Evolutionary conservation across 2,797 vertebrate genomes (phyloP).

Genomic region (Morus bassanus): DNA sequence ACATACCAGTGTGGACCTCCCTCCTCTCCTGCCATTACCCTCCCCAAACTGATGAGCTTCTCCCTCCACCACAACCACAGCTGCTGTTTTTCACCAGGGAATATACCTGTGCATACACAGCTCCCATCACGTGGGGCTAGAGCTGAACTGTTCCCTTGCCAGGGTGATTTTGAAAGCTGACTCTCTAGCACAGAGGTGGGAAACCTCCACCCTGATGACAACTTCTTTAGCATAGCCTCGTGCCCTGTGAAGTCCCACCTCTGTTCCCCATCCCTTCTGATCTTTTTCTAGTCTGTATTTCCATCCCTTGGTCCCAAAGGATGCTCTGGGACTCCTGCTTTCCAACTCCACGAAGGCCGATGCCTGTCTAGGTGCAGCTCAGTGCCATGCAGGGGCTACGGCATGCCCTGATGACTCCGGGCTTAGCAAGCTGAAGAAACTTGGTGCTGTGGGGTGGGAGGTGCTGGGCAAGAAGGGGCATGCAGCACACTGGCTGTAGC

Average conservation of each 20-base stretch:
- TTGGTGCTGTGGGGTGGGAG: neutral
- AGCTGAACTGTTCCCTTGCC: neutral
- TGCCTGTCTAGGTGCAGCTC: neutral
- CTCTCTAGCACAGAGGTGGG: neutral
- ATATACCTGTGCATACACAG: neutral
- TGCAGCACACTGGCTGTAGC: neutral
- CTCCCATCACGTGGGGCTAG: neutral
- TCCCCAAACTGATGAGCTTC: neutral
- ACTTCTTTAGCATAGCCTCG: rapidly evolving
- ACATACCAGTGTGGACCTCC: neutral
- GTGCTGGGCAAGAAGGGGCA: neutral
- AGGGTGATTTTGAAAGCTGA: neutral
- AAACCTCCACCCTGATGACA: neutral
- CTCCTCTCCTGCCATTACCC: neutral
- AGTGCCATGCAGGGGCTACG: rapidly evolving
- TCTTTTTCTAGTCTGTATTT: neutral
- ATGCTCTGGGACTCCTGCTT: neutral
- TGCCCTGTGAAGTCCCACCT: neutral
- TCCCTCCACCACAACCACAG: neutral
- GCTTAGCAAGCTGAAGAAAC: neutral
- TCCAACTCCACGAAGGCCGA: rapidly evolving
- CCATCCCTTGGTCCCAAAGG: neutral
- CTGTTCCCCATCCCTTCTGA: neutral
- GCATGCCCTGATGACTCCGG: rapidly evolving
- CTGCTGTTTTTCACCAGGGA: neutral